These are phyloP conservation scores for Priocnemis perturbator DNA, from an alignment of 2,888 invertebrate species.

Conservation along the genomic window DNA sequence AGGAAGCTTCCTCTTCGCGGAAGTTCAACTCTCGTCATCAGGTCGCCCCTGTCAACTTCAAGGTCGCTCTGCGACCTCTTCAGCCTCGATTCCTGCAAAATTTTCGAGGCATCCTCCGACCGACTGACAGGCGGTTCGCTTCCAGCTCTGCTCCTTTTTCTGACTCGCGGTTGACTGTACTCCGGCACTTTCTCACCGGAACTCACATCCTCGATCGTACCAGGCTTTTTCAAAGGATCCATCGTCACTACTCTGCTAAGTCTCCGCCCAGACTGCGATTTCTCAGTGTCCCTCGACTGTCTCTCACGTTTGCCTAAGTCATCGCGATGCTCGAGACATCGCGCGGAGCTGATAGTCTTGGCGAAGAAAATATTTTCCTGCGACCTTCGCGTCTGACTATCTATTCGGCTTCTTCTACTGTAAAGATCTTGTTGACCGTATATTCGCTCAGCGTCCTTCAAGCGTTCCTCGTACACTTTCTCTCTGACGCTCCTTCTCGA, in stretches of 20 bases:
- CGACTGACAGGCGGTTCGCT: constrained; percentile 69
- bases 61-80: constrained; percentile 76
- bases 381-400: constrained; percentile 18
- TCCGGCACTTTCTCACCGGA: constrained; percentile 28
- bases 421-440: constrained; percentile 60
- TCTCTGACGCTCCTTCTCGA: constrained; percentile 35
- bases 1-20: constrained; percentile 91
- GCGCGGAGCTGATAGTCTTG: constrained; percentile 17
- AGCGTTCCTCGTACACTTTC: constrained; percentile 60
- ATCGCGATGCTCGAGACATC: not conserved
- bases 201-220: constrained; percentile 21
- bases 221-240: constrained; percentile 59
- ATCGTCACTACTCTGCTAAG: constrained; percentile 61
- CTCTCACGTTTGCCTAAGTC: constrained; percentile 24
- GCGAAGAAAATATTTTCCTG: constrained; percentile 40
- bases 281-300: constrained; percentile 40
- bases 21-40: constrained; percentile 89
- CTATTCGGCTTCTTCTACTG: constrained; percentile 20
- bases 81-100: constrained; percentile 68
- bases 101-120: constrained; percentile 55
- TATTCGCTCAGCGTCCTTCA: constrained; percentile 69
- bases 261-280: constrained; percentile 31
- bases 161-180: constrained; percentile 44
- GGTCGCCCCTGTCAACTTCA: constrained; percentile 84
- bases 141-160: constrained; percentile 69